Conservation (phyloP, 2,888 invertebrate genomes). For the Sphinx pinastri region DNA sequence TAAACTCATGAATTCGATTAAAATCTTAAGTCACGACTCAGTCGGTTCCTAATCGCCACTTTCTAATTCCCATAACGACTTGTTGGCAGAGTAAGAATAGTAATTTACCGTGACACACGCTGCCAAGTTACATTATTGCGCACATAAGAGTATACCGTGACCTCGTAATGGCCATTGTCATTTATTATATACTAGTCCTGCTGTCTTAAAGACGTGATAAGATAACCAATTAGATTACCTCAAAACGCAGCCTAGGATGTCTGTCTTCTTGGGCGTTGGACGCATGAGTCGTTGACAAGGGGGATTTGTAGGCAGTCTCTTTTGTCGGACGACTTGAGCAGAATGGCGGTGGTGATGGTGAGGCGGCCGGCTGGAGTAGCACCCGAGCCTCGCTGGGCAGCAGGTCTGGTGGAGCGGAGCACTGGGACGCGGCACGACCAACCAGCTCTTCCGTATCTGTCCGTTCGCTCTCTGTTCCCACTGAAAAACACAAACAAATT, state of each 20-base stretch:
- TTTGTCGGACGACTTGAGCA: conserved; percentile 36
- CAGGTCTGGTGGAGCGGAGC: conserved; percentile 86
- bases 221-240: conserved; percentile 52
- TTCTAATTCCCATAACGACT: conserved; percentile 52
- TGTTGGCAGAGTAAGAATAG: conserved; percentile 31
- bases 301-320: conserved; percentile 50
- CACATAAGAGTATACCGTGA: not conserved
- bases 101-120: conserved; percentile 25
- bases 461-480: conserved; percentile 85
- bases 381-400: conserved; percentile 84
- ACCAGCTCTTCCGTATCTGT: conserved; percentile 89
- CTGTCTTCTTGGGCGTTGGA: conserved; percentile 60
- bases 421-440: conserved; percentile 85
- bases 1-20: conserved; percentile 43
- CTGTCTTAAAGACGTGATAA: not conserved
- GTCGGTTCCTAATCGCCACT: conserved; percentile 49
- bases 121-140: conserved; percentile 14
- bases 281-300: conserved; percentile 50
- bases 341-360: conserved; percentile 44
- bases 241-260: conserved; percentile 72
- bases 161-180: not conserved
- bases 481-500: conserved; percentile 58
- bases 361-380: conserved; percentile 63
- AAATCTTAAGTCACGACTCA: conserved; percentile 56
- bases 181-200: not conserved